Evolutionary conservation across 1,140 invertebrate genomes (phyloP), one percentile per base, ranked within the genome.

Genomic region (Philaenus spumarius): DNA sequence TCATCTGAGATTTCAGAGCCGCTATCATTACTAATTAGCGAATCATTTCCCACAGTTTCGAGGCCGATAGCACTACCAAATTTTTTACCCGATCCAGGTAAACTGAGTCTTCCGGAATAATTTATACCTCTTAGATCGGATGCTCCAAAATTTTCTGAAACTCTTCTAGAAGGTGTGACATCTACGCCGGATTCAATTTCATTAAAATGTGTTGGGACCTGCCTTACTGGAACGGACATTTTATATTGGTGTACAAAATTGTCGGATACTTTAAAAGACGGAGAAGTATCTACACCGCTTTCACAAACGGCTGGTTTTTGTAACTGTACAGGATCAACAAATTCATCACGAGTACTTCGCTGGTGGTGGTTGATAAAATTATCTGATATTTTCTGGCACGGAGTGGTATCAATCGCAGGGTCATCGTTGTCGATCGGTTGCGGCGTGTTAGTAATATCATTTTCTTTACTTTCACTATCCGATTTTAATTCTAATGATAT

Each of bases 1-100:
- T 91, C 89, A 72, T 93, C 89, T 40, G 88, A 90, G 17, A 91
- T 86, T 69, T 91, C 89, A 55, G 88, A 90, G 2, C 88, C 86
- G 63, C 89, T 90, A 70, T 91, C 89, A 57, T 86, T 88, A 58
- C 87, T 82, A 46, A 82, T 77, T 56, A 80, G 76, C 40, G 73
- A 73, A 51, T 73, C 70, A 50, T 65, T 60, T 19, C 57, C 52
- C 0, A 58, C 35, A 1, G 57, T 42, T 14, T 63, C 62, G 2
- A 59, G 55, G n/a, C 55, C 57, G 20, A 53, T 60, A 11, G 46
- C 51, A 24, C 55, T 58, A 4, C 56, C 56, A 39, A 53, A 59
- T 22, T 59, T 59, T 12, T 37, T 23, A 22, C 39, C 20, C 9
- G 39, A 2, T 14, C 53, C 34, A 30, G 26, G 26, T 30, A 30